Percentiles rank a stretch among this genome's conserved stretches.
Conservation (phyloP, 1,140 invertebrate genomes). For the Chironomus tepperi region DNA sequence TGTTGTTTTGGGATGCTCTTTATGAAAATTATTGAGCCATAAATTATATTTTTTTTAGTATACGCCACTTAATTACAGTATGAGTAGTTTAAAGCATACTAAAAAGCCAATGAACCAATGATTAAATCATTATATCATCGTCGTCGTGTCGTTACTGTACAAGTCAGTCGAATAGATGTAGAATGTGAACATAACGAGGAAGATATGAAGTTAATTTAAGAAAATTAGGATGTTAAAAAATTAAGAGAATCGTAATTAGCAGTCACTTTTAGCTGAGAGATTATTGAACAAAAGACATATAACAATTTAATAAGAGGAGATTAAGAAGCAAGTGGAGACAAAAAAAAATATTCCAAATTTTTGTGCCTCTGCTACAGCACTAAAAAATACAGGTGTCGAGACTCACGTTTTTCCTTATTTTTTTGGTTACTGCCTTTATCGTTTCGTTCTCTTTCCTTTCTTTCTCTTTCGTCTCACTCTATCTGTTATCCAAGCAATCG, state of each 20-base stretch:
- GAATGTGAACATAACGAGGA: background rate
- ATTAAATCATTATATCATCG: constrained; percentile 12
- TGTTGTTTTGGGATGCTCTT: background rate
- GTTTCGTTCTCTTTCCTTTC: background rate
- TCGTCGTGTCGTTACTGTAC: background rate
- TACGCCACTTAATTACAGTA: constrained; percentile 19
- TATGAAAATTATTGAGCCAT: constrained; percentile 18
- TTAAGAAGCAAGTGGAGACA: background rate
- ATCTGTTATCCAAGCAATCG: background rate
- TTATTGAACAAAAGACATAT: background rate
- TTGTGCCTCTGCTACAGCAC: background rate
- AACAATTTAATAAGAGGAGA: background rate
- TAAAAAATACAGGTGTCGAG: background rate
- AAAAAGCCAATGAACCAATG: background rate
- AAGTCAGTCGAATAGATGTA: too few relatives aligned
- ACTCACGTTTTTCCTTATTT: background rate
- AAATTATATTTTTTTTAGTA: background rate
- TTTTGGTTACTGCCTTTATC: too few relatives aligned
- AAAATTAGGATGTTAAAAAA: background rate
- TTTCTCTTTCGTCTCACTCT: background rate
- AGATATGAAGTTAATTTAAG: background rate
- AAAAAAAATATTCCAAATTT: background rate
- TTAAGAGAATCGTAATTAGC: background rate
- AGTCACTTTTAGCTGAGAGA: constrained; percentile 2
- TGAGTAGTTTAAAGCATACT: background rate